These are phyloP conservation scores for Eriosoma lanigerum DNA, from an alignment of 1,140 invertebrate species.

Conservation along the genomic window DNA sequence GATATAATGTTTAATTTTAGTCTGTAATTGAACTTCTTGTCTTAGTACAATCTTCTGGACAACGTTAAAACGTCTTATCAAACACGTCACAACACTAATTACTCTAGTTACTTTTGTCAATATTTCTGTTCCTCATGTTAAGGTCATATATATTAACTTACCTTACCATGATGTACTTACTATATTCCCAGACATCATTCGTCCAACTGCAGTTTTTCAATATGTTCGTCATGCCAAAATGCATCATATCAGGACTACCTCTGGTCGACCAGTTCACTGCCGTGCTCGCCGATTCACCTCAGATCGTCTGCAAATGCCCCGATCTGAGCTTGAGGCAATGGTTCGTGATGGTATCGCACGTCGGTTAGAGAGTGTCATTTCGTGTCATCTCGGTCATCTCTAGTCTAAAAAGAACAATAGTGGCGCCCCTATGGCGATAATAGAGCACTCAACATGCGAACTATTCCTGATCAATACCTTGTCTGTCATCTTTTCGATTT, in stretches of 20 bases:
- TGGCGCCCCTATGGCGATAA: not conserved
- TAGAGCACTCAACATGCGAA: not conserved
- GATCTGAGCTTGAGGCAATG: not conserved
- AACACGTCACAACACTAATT: not conserved
- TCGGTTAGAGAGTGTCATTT: not conserved
- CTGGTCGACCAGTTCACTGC: not conserved
- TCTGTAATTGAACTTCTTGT: no score
- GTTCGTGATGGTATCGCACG: not conserved
- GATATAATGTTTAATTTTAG: no score
- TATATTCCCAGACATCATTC: not conserved
- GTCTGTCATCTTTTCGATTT: not conserved
- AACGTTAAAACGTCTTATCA: not conserved
- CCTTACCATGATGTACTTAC: not conserved
- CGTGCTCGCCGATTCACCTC: not conserved
- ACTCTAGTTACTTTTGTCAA: not conserved
- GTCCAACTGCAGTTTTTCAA: not conserved
- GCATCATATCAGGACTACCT: not conserved
- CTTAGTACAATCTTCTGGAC: not conserved
- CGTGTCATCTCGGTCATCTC: not conserved
- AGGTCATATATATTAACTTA: not conserved
- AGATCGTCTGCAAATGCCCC: slow-evolving; percentile 9
- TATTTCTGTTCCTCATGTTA: not conserved
- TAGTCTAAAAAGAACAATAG: not conserved
- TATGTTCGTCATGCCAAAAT: not conserved
- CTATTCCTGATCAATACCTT: not conserved